A percentile compares a stretch with the other conserved stretches of the same genome.
Conservation (phyloP, 2,797 vertebrate genomes). For the Spinus olivaceus region DNA sequence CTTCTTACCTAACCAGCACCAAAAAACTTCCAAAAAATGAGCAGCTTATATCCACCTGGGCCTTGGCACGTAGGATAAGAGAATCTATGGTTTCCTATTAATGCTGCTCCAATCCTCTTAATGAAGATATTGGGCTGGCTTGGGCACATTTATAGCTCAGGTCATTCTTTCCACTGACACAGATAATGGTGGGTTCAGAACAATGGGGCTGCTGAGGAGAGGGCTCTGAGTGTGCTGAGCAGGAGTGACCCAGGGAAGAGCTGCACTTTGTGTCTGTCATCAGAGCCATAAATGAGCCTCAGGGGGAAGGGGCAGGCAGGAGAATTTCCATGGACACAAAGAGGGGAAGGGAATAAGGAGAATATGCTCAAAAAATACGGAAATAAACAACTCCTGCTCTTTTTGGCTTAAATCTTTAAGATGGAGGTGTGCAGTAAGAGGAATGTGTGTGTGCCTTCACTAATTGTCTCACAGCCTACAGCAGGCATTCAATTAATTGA, state of each 20-base stretch:
- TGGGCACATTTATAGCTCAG: slow-evolving; percentile 64
- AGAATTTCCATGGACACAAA: accelerated
- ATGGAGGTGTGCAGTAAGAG: accelerated
- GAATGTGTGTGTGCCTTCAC: accelerated
- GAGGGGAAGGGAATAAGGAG: too few relatives aligned
- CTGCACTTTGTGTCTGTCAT: accelerated
- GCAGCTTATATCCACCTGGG: neutral
- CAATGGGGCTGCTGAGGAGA: accelerated
- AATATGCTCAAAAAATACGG: accelerated
- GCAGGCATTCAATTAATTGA: accelerated
- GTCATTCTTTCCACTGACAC: slow-evolving; percentile 45
- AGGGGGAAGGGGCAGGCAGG: accelerated
- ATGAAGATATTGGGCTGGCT: neutral
- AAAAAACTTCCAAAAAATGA: accelerated
- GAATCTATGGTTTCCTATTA: slow-evolving; percentile 17
- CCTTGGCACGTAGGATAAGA: neutral
- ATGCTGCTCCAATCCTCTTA: slow-evolving; percentile 72
- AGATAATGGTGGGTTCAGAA: neutral
- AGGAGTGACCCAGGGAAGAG: accelerated
- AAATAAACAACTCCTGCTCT: neutral
- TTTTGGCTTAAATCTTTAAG: neutral
- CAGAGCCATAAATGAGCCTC: accelerated
- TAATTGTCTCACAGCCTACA: too few relatives aligned
- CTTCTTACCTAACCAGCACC: neutral
- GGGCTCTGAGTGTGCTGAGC: accelerated